These are phyloP conservation scores for Carcinoscorpius rotundicauda DNA, from an alignment of 1,140 invertebrate genomes.

Conservation along the genomic window DNA sequence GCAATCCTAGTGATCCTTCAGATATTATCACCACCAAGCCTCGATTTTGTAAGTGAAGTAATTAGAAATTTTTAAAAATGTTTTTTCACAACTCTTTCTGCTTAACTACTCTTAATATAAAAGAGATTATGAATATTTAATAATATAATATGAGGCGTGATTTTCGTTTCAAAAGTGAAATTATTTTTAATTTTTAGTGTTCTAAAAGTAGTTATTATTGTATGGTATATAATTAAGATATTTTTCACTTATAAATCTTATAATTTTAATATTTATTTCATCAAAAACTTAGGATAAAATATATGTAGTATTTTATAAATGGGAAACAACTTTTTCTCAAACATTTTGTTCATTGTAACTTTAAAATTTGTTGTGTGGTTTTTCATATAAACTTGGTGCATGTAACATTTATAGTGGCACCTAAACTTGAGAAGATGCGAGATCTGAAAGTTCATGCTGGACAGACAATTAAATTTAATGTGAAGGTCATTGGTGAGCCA, in stretches of 20 bases:
- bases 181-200: too few relatives aligned
- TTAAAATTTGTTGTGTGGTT: conserved; percentile 39
- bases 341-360: too few relatives aligned
- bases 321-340: too few relatives aligned
- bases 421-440: conserved; percentile 74
- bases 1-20: conserved; percentile 70
- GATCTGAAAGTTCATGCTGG: conserved; percentile 65
- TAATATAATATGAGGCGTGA: conserved; percentile 80
- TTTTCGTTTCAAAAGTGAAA: conserved; percentile 40
- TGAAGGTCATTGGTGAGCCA: conserved; percentile 72
- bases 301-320: too few relatives aligned
- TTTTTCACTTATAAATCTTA: too few relatives aligned
- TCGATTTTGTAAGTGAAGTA: conserved; percentile 40
- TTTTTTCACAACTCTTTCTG: neutral
- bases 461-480: conserved; percentile 67
- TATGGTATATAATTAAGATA: conserved; percentile 29
- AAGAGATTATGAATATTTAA: conserved; percentile 88
- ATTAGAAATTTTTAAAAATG: too few relatives aligned
- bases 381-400: conserved; percentile 67
- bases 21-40: conserved; percentile 64
- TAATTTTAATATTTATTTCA: too few relatives aligned
- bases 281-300: too few relatives aligned
- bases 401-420: conserved; percentile 82
- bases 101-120: conserved; percentile 52
- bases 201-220: too few relatives aligned